Evolutionary conservation across 2,113 vertebrate species (phyloP).

Genomic region (Dendrocopos noguchii): DNA sequence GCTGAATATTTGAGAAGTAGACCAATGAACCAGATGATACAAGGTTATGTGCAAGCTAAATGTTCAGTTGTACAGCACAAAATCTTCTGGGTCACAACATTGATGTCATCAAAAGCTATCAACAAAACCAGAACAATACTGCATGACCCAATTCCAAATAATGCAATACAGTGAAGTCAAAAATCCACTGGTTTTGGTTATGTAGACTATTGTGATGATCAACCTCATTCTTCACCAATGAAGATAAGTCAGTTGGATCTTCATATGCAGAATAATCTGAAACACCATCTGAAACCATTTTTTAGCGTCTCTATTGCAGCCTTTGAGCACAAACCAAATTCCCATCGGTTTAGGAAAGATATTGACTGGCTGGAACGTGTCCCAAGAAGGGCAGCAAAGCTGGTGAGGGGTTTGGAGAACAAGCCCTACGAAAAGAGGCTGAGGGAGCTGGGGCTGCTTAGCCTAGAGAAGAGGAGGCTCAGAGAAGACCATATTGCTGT

Average conservation of each 20-base stretch:
- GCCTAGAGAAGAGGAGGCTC: no score
- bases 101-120: background rate
- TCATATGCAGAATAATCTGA: background rate
- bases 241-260: background rate
- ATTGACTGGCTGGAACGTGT: no score
- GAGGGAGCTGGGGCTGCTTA: no score
- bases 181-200: background rate
- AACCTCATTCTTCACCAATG: background rate
- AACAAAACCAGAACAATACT: background rate
- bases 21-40: background rate
- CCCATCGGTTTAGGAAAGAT: no score
- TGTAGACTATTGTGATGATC: background rate
- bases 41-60: background rate
- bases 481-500: no score
- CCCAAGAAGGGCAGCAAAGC: no score
- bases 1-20: background rate
- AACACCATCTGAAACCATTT: background rate
- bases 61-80: background rate
- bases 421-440: no score
- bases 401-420: no score
- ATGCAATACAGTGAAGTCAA: background rate
- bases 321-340: background rate
- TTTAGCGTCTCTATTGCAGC: background rate
- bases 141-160: background rate
- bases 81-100: background rate